Evolutionary conservation across 2,113 vertebrate genomes (phyloP).

Genomic region (Psettodes erumei): DNA sequence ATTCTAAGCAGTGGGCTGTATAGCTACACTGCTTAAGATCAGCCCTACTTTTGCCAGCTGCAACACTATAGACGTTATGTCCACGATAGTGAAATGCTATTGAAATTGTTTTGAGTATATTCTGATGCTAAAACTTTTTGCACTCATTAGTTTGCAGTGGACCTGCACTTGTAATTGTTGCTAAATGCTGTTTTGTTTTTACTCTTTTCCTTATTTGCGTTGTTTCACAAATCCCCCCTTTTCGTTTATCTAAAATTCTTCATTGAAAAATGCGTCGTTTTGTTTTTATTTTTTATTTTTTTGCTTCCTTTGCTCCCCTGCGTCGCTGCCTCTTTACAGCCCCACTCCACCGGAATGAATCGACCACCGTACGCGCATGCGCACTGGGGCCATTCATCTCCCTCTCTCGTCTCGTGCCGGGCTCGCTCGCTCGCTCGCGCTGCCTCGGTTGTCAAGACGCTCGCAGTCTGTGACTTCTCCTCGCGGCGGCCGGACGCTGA

Average conservation of each 20-base stretch:
- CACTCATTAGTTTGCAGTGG: too few relatives aligned
- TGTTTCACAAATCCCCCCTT: neutral
- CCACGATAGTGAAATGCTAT: too few relatives aligned
- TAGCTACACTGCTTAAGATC: too few relatives aligned
- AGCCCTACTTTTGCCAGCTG: too few relatives aligned
- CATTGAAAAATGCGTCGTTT: too few relatives aligned
- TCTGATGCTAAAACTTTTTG: too few relatives aligned
- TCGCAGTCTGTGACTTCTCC: slow-evolving; percentile 35
- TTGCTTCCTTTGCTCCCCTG: too few relatives aligned
- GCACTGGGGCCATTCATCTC: slow-evolving; percentile 54
- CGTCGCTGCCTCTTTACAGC: slow-evolving; percentile 30
- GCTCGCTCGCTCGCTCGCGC: slow-evolving; percentile 32
- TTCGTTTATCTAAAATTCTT: neutral
- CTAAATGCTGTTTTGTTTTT: neutral
- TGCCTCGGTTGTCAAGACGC: slow-evolving; percentile 42
- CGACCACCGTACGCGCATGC: slow-evolving; percentile 67
- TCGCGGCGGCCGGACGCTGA: slow-evolving; percentile 42
- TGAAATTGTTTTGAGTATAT: too few relatives aligned
- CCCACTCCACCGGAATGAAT: slow-evolving; percentile 59
- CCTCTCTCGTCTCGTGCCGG: slow-evolving; percentile 47
- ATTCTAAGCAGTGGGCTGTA: too few relatives aligned
- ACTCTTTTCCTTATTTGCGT: neutral
- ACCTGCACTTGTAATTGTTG: too few relatives aligned
- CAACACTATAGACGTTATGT: too few relatives aligned
- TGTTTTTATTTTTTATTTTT: too few relatives aligned